These are phyloP conservation scores for Cancer borealis DNA, from an alignment of 2,888 invertebrate genomes.

Conservation along the genomic window DNA sequence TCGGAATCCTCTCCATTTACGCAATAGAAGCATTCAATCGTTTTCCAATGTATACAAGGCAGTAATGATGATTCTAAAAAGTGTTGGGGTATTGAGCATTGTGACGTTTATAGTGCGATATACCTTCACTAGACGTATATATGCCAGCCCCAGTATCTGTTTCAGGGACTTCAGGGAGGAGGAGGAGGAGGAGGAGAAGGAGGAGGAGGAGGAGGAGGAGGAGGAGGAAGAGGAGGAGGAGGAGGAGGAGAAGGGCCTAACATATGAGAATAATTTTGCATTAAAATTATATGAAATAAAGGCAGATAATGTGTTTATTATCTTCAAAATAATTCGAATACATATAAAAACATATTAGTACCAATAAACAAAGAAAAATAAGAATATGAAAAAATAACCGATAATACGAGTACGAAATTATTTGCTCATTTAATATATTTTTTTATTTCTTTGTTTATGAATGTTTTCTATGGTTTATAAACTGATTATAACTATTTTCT, in stretches of 20 bases:
- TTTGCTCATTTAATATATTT: no score
- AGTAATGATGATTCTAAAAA: conserved; percentile 74
- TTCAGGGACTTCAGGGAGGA: conserved; percentile 53
- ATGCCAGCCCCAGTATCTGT: conserved; percentile 72
- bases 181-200: background rate
- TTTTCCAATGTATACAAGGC: conserved; percentile 74
- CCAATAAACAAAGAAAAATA: no score
- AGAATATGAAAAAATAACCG: no score
- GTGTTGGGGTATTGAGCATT: conserved; percentile 71
- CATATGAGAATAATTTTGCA: no score
- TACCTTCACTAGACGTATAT: conserved; percentile 62
- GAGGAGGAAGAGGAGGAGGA: no score
- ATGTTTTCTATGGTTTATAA: no score
- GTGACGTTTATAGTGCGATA: conserved; percentile 72
- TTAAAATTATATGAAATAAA: no score
- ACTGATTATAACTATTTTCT: background rate
- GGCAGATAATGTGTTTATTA: no score
- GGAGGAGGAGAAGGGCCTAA: background rate
- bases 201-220: background rate
- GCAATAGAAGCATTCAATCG: conserved; percentile 72
- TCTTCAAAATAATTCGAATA: no score
- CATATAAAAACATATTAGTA: no score
- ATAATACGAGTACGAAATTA: no score
- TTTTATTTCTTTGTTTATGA: no score
- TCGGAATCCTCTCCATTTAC: conserved; percentile 75